Evolutionary conservation across 2,797 vertebrate species (phyloP).

Genomic region (Bradypodion pumilum): DNA sequence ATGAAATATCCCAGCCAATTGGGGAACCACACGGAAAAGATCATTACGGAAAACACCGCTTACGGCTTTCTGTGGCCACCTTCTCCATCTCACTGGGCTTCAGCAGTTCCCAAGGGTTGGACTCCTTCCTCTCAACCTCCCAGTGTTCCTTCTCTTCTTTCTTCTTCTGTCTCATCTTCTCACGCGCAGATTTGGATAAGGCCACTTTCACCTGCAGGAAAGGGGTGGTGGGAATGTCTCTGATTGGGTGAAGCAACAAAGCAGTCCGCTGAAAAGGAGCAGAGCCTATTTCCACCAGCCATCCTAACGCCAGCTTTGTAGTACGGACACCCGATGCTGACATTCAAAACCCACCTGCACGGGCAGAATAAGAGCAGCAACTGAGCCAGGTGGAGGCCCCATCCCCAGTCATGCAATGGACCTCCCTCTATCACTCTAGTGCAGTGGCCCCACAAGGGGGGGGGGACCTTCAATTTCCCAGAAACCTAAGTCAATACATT

Average conservation of each 20-base stretch:
- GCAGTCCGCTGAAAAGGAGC: not conserved
- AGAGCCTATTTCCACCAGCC: not conserved
- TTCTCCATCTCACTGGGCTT: slow-evolving; percentile 67
- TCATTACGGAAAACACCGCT: slow-evolving; percentile 18
- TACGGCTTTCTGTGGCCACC: slow-evolving; percentile 67
- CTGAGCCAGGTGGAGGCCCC: no score
- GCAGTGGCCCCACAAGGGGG: no score
- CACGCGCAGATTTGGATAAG: slow-evolving; percentile 78
- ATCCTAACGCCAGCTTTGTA: not conserved
- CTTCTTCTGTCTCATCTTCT: slow-evolving; percentile 80
- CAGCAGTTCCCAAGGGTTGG: slow-evolving; percentile 62
- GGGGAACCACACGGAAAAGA: not conserved
- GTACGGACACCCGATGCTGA: no score
- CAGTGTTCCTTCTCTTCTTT: slow-evolving; percentile 73
- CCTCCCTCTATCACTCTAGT: no score
- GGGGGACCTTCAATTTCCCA: no score
- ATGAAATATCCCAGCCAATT: not conserved
- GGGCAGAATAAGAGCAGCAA: not conserved
- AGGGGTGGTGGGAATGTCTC: no score
- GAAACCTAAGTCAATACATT: no score
- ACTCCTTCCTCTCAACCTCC: slow-evolving; percentile 65
- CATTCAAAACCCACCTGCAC: no score
- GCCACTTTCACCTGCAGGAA: slow-evolving; percentile 75
- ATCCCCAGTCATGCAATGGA: not conserved
- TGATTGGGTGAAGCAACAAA: not conserved